Base-by-base conservation (phyloP, 2,113 vertebrate species). In the Myocastor coypus region DNA sequence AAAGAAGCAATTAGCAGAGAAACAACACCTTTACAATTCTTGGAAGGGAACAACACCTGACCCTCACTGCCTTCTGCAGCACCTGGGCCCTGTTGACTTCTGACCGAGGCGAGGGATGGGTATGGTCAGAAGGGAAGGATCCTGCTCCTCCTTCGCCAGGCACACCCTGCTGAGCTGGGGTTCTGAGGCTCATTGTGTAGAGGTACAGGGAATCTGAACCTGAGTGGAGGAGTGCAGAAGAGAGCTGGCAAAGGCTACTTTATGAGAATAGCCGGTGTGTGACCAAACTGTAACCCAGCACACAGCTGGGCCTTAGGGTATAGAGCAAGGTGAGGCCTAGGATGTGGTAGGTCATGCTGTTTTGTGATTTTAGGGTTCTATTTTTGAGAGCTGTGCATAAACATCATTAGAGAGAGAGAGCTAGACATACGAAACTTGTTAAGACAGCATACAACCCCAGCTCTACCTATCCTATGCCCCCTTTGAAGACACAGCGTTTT, bases 71-170 rank as follows among this genome's bases (percentile, higher is more conserved):
- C 85, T 84, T n/a, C 34, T 14, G 0, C 40, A 4, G 52, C 30
- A 19, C 11, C 42, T 11, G 16, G 34, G 5, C 61, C 7, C 1
- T 0, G 3, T 2, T 12, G 55, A 59, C 20, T 50, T 19, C 6
- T 2, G 2, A 3, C 2, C 24, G 7, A 3, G 1, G 6, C 14
- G 5, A 3, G 0, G 6, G 4, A 3, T 3, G 26, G 14, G 0
- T 28, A 17, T 57, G 40, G 19, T 50, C 37, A 59, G 64, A 40
- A 69, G 14, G n/a, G 46, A n/a, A n/a, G n/a, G 22, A 75, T 10
- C 24, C n/a, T 9, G 14, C 3, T 30, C 5, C 14, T 42, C 52
- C 26, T 22, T 24, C 3, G 1, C 9, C 14, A 34, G 28, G 3
- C 24, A 2, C 26, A 30, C 11, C 4, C 64, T 37, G 14, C 64